phyloP scores from a whole-genome alignment of 2,113 vertebrate genomes.

The Chaenocephalus aceratus region DNA sequence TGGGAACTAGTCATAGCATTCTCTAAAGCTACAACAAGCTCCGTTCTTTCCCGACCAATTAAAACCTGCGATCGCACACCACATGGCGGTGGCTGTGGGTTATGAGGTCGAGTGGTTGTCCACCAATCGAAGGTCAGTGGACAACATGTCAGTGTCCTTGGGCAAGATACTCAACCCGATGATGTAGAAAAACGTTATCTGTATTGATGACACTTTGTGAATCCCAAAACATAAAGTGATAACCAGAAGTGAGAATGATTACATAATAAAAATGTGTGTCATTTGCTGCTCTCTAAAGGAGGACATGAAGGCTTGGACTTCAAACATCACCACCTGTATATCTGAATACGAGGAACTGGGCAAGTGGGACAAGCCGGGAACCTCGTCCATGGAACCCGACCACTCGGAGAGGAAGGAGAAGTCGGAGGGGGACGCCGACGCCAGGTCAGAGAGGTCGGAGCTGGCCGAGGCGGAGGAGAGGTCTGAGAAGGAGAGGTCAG shows the following conservation, averaged over 20 bases:
- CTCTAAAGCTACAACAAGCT: too few relatives aligned
- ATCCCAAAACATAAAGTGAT: conserved; percentile 21
- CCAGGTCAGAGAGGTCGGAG: conserved; percentile 83
- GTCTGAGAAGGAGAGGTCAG: conserved; percentile 82
- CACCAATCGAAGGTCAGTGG: too few relatives aligned
- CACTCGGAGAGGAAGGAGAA: conserved; percentile 84
- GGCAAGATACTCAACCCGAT: too few relatives aligned
- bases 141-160: too few relatives aligned
- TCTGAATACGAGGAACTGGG: conserved; percentile 75
- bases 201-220: not conserved
- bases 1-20: too few relatives aligned
- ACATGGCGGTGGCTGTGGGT: too few relatives aligned
- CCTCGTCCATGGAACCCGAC: conserved; percentile 82
- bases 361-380: conserved; percentile 83
- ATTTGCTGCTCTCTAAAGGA: conserved; percentile 67
- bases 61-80: too few relatives aligned
- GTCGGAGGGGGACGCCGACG: conserved; percentile 79
- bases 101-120: too few relatives aligned
- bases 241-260: not conserved
- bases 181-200: too few relatives aligned
- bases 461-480: conserved; percentile 77
- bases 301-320: conserved; percentile 84
- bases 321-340: conserved; percentile 78
- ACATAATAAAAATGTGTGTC: not conserved
- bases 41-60: too few relatives aligned